Conservation (phyloP, 2,888 invertebrate genomes). For the Lochmaea capreae region DNA sequence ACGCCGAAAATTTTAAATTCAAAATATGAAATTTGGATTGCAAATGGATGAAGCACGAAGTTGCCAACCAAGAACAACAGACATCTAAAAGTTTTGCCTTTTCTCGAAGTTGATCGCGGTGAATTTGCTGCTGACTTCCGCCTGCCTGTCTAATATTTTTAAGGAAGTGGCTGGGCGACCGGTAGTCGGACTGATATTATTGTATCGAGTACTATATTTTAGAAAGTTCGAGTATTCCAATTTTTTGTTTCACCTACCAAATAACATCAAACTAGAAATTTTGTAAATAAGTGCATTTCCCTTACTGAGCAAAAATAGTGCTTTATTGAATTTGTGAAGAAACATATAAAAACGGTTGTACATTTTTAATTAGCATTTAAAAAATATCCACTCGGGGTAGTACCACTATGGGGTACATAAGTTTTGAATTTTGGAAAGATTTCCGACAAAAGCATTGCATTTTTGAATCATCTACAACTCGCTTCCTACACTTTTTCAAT, state of each 20-base stretch:
- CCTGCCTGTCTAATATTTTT: conserved; percentile 11
- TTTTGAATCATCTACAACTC: too few relatives aligned
- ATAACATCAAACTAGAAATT: not conserved
- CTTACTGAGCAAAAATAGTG: not conserved
- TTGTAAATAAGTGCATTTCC: not conserved
- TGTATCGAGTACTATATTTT: not conserved
- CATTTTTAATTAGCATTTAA: too few relatives aligned
- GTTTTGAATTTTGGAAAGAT: too few relatives aligned
- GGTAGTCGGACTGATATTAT: not conserved
- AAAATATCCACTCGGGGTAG: too few relatives aligned
- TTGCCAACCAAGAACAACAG: conserved; percentile 54
- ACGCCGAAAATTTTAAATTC: conserved; percentile 67
- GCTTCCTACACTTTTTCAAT: too few relatives aligned
- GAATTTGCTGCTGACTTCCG: conserved; percentile 23
- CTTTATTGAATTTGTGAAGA: not conserved
- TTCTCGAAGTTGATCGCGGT: conserved; percentile 22
- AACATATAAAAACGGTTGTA: too few relatives aligned
- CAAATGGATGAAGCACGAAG: conserved; percentile 61
- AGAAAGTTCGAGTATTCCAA: not conserved
- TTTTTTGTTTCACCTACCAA: not conserved
- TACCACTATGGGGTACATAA: too few relatives aligned
- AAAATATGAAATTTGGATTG: conserved; percentile 69
- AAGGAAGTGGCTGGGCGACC: conserved; percentile 6
- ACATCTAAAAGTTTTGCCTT: conserved; percentile 52
- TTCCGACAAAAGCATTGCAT: too few relatives aligned